Evolutionary conservation across 2,888 invertebrate genomes (phyloP), one percentile per base, ranked within the genome.

Genomic region (Notodonta dromedarius): DNA sequence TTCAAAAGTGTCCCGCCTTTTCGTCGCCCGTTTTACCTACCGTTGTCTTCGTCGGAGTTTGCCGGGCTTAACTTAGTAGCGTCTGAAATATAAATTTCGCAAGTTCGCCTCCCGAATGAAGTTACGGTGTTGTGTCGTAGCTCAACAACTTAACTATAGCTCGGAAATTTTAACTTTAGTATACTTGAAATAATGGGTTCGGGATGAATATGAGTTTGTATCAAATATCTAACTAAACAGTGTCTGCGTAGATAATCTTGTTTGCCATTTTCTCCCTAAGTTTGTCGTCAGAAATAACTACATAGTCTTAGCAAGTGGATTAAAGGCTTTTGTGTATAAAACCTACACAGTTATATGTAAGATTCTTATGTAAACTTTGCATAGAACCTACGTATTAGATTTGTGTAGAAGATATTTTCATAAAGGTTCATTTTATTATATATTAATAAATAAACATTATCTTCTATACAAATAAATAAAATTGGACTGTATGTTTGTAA

Each of bases 81-180:
- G 85, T 85, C 87, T 91, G 89, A 91, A 90, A 90, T 90, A 90
- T 90, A 90, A 89, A 91, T 91, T 91, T 91, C 80, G 70, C 83
- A 88, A 90, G 84, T 91, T 89, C 79, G 73, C 82, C 73, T 78
- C 82, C 74, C 80, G 87, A 90, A 88, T 87, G 84, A 84, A 89
- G 87, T 90, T 89, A 88, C 82, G 70, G 79, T 79, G 83, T 82
- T 83, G 82, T 81, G 82, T 78, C 80, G 85, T 81, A 82, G 83
- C 85, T 88, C 89, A 87, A 91, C 87, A 89, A 91, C 90, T 88
- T 89, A 85, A 76, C 78, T 78, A 74, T 76, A 69, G 74, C 75
- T 65, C 69, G 70, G 77, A 83, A 82, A 84, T 84, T 86, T 81
- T 73, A 81, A 83, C 80, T 84, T 80, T 81, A 69, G 72, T 82